Conservation (phyloP, 2,888 invertebrate genomes). For the Pteria penguin region DNA sequence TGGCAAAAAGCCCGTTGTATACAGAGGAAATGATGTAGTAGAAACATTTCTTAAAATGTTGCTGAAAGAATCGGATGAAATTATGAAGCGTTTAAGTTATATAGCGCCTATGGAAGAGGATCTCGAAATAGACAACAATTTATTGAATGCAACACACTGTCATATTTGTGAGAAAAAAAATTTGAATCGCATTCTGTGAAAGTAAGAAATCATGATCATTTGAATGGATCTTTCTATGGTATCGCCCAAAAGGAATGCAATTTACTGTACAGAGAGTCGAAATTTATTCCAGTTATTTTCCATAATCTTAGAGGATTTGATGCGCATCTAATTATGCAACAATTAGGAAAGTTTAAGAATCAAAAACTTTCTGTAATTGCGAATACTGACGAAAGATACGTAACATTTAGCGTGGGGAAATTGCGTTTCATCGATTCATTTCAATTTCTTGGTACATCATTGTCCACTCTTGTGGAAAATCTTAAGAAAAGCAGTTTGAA, state of each 20-base stretch:
- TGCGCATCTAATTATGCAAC: slow-evolving; percentile 20
- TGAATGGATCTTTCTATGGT: slow-evolving; percentile 22
- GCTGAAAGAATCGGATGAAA: slow-evolving; percentile 38
- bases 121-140: slow-evolving; percentile 6
- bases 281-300: slow-evolving; percentile 29
- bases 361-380: too few relatives aligned
- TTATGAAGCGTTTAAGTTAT: slow-evolving; percentile 19
- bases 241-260: too few relatives aligned
- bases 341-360: too few relatives aligned
- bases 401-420: slow-evolving; percentile 24
- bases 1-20: slow-evolving; percentile 35
- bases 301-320: slow-evolving; percentile 35
- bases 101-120: slow-evolving; percentile 35
- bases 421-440: too few relatives aligned
- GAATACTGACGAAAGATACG: slow-evolving; percentile 23
- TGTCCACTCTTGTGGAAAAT: too few relatives aligned
- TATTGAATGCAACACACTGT: slow-evolving; percentile 20
- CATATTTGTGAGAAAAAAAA: slow-evolving; percentile 26
- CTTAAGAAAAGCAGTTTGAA: too few relatives aligned
- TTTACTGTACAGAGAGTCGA: slow-evolving; percentile 2
- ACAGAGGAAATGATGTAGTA: slow-evolving; percentile 30
- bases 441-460: too few relatives aligned
- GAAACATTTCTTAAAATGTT: slow-evolving; percentile 29
- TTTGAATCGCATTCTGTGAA: slow-evolving; percentile 8
- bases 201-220: slow-evolving; percentile 25